These are phyloP conservation scores for Entomobrya proxima DNA, from an alignment of 2,888 invertebrate genomes.

Conservation along the genomic window DNA sequence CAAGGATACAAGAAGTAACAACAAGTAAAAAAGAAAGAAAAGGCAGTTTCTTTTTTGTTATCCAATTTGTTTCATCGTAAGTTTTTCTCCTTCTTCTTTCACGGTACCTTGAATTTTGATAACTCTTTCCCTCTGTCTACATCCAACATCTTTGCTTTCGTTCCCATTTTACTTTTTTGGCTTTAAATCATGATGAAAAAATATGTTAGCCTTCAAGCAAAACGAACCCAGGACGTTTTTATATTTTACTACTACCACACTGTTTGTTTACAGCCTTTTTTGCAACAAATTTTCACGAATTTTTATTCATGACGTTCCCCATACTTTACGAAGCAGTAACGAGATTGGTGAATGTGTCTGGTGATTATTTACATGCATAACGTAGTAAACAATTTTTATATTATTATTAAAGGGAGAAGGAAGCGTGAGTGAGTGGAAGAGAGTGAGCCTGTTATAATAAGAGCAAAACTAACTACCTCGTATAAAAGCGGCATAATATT, in stretches of 20 bases:
- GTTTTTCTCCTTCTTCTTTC: slow-evolving; percentile 41
- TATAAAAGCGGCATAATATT: slow-evolving; percentile 24
- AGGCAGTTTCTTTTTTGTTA: slow-evolving; percentile 48
- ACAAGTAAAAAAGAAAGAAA: slow-evolving; percentile 38
- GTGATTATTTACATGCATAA: slow-evolving; percentile 14
- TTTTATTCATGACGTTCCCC: slow-evolving; percentile 12
- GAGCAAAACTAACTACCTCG: slow-evolving; percentile 9
- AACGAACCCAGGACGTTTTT: slow-evolving; percentile 27
- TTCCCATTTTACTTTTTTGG: slow-evolving; percentile 3
- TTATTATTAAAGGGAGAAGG: not conserved
- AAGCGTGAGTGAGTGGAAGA: not conserved
- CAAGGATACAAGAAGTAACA: slow-evolving; percentile 12
- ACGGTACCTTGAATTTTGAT: slow-evolving; percentile 63
- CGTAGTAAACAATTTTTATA: not conserved
- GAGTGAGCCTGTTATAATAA: not conserved
- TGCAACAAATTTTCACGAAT: slow-evolving; percentile 12
- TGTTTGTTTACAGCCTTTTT: slow-evolving; percentile 40
- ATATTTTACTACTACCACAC: slow-evolving; percentile 25
- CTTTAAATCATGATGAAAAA: slow-evolving; percentile 51
- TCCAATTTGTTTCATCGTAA: slow-evolving; percentile 53
- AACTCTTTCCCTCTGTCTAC: slow-evolving; percentile 20
- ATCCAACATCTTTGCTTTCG: not conserved
- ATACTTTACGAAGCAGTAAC: not conserved
- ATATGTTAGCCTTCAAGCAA: slow-evolving; percentile 41
- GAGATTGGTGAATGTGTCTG: not conserved